These are phyloP conservation scores for Lophochroa leadbeateri DNA, from an alignment of 2,113 vertebrate genomes.

Conservation along the genomic window DNA sequence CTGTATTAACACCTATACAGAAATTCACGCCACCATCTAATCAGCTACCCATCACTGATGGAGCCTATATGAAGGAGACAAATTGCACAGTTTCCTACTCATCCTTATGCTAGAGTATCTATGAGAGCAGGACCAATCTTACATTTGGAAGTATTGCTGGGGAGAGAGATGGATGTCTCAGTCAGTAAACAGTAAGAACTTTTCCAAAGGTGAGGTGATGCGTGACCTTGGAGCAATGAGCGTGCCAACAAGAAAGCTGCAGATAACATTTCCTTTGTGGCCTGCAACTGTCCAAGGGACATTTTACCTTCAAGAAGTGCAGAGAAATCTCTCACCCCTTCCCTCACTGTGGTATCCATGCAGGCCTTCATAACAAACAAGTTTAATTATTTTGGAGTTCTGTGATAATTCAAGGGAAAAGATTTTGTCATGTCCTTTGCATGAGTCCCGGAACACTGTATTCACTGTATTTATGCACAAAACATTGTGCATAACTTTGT, in stretches of 20 bases:
- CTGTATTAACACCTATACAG: not conserved
- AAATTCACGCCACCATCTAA: not conserved
- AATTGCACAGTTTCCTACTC: not conserved
- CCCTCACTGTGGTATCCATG: not conserved
- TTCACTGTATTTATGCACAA: not conserved
- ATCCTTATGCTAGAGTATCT: not conserved
- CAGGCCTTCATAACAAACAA: not conserved
- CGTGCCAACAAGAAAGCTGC: not conserved
- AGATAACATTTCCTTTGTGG: not conserved
- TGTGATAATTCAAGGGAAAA: not conserved
- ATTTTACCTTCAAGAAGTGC: not conserved
- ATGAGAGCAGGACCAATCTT: not conserved
- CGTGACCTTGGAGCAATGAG: not conserved
- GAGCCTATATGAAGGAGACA: not conserved
- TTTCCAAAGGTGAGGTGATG: not conserved
- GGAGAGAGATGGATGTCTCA: not conserved
- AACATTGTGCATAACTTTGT: not conserved
- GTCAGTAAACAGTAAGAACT: not conserved
- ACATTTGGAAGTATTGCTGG: not conserved
- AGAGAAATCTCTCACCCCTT: not conserved
- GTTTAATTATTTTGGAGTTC: not conserved
- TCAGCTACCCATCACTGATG: not conserved
- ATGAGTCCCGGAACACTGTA: not conserved
- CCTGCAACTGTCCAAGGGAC: not conserved
- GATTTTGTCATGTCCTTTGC: not conserved